Evolutionary conservation across 2,113 vertebrate genomes (phyloP), one percentile per base, ranked within the genome.

Genomic region (Abramis brama): DNA sequence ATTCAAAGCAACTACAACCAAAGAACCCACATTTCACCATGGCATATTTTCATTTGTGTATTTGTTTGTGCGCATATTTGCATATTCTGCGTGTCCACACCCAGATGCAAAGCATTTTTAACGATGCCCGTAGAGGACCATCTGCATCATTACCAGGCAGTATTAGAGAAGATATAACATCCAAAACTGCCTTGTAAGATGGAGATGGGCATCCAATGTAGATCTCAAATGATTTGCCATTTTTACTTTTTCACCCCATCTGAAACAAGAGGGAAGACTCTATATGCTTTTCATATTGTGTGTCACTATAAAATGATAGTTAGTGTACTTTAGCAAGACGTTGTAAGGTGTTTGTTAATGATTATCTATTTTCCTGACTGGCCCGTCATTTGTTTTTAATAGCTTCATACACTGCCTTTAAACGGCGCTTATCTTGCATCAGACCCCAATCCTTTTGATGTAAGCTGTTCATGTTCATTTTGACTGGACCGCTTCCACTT

Each of bases 141-240:
- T 94, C 83, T 96, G 96, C 96, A 97, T 97, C 96, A 96, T 97
- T 97, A 97, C 96, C 96, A 97, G 96, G 96, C 96, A 97, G 96
- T 97, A 97, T 97, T 97, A 97, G 96, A 97, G 91, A 94, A 39
- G 83, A 89, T 91, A 94, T 87, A 89, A 92, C 95, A 95, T 97
- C 96, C 96, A 97, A 97, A 96, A 96, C 96, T 96, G 95, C 96
- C 96, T 96, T 93, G 96, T 97, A 97, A 97, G 96, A 97, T 97
- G 96, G 89, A 91, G 90, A 94, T 93, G 93, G 91, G 87, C 80
- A 85, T 95, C 95, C 96, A 47, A 25, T 60, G 9, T 43, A 30
- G 27, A 33, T 70, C 30, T 9, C 12, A 19, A 70, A 70, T 66
- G 23, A 27, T 68, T 36, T 68, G 6, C 17, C 30, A 1, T 39